Conservation (phyloP, 2,888 invertebrate species). For the Metopia argyrocephala region DNA sequence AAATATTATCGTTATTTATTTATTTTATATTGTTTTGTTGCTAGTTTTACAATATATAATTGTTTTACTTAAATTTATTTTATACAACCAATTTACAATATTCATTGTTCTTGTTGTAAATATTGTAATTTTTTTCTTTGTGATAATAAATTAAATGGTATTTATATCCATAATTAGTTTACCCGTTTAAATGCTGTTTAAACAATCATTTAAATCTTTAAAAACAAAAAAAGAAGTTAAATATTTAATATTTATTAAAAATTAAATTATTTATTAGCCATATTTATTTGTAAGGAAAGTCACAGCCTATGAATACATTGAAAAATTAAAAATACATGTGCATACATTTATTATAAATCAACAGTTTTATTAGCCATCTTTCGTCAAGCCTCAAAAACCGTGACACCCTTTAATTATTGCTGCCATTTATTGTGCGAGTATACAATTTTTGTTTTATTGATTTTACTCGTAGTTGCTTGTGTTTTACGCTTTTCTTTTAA, state of each 20-base stretch:
- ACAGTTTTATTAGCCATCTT: not conserved
- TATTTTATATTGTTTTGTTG: no score
- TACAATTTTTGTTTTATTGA: not conserved
- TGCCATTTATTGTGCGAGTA: not conserved
- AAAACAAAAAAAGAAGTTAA: no score
- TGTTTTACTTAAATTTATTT: no score
- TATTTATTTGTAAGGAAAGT: not conserved
- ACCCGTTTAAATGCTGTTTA: not conserved
- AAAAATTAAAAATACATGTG: not conserved
- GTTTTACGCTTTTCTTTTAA: not conserved
- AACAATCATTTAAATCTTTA: constrained; percentile 4
- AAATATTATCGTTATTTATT: no score
- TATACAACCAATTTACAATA: not conserved
- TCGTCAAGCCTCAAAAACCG: not conserved
- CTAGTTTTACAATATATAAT: no score
- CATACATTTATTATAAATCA: not conserved
- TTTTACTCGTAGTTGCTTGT: not conserved
- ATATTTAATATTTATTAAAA: not conserved
- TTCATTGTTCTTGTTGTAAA: not conserved
- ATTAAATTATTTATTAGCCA: not conserved
- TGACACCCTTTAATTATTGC: not conserved
- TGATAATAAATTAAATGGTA: not conserved
- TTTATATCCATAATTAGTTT: constrained; percentile 13
- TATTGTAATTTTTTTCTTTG: not conserved
- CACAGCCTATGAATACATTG: not conserved